These are phyloP conservation scores for Cyphomyrus plagiostoma DNA, from an alignment of 2,113 vertebrate genomes.

Conservation along the genomic window DNA sequence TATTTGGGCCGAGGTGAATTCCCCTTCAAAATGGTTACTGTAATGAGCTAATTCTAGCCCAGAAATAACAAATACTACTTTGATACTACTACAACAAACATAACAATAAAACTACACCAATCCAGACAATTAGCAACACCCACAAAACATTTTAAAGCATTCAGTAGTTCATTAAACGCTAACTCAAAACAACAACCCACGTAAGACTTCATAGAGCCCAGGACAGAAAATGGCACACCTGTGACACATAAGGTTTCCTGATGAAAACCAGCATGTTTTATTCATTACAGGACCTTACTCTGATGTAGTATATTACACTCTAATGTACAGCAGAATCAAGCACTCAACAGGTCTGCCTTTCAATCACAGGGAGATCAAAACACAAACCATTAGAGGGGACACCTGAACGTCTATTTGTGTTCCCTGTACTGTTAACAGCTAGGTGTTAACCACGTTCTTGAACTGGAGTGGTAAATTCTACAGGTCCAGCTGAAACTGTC, in stretches of 20 bases:
- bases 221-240: constrained; percentile 32
- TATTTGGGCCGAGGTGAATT: constrained; percentile 31
- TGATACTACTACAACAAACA: neutral
- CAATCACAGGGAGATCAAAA: constrained; percentile 45
- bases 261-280: neutral
- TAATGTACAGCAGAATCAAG: constrained; percentile 18
- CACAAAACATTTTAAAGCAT: neutral
- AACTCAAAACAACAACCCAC: neutral
- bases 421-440: constrained; percentile 45
- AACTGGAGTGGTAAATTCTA: constrained; percentile 41
- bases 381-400: constrained; percentile 31
- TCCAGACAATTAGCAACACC: neutral
- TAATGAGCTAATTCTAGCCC: constrained; percentile 42
- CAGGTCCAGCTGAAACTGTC: constrained; percentile 41
- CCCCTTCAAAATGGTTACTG: constrained; percentile 36
- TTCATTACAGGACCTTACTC: neutral
- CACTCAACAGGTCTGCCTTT: constrained; percentile 24
- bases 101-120: neutral
- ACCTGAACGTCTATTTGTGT: neutral
- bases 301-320: neutral
- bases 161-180: neutral
- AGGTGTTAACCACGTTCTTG: constrained; percentile 46
- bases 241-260: constrained; percentile 39
- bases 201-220: neutral
- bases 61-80: neutral